These are phyloP conservation scores for Coluber constrictor DNA, from an alignment of 2,797 vertebrate genomes.

Conservation along the genomic window DNA sequence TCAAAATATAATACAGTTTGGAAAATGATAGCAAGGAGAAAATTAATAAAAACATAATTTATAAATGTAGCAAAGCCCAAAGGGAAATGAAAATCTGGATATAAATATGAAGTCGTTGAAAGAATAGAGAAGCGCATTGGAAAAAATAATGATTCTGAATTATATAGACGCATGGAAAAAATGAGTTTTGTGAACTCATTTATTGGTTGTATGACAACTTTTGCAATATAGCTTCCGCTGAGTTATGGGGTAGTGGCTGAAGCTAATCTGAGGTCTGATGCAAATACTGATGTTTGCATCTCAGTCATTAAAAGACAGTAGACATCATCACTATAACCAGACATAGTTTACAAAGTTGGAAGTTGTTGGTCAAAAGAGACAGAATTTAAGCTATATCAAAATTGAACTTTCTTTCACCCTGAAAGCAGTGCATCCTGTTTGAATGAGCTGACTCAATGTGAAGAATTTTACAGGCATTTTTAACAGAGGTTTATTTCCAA, in stretches of 20 bases:
- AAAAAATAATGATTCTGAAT: constrained; percentile 29
- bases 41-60: constrained; percentile 56
- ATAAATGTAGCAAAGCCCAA: constrained; percentile 25
- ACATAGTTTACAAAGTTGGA: constrained; percentile 46
- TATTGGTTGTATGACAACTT: background rate
- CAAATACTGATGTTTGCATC: constrained; percentile 50
- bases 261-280: constrained; percentile 28
- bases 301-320: constrained; percentile 54
- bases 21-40: constrained; percentile 48
- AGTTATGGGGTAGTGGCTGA: constrained; percentile 27
- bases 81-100: constrained; percentile 40
- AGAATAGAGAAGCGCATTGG: background rate
- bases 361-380: constrained; percentile 32
- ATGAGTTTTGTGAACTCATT: constrained; percentile 13
- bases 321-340: constrained; percentile 45
- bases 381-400: constrained; percentile 49
- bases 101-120: constrained; percentile 1
- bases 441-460: constrained; percentile 30
- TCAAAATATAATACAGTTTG: constrained; percentile 53
- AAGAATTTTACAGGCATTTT: constrained; percentile 19
- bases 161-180: constrained; percentile 23
- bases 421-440: background rate
- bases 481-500: constrained; percentile 2
- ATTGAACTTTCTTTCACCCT: constrained; percentile 60
- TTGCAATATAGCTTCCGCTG: constrained; percentile 20